phyloP scores from a whole-genome alignment of 1,140 invertebrate species.

The Brachionus manjavacas region DNA sequence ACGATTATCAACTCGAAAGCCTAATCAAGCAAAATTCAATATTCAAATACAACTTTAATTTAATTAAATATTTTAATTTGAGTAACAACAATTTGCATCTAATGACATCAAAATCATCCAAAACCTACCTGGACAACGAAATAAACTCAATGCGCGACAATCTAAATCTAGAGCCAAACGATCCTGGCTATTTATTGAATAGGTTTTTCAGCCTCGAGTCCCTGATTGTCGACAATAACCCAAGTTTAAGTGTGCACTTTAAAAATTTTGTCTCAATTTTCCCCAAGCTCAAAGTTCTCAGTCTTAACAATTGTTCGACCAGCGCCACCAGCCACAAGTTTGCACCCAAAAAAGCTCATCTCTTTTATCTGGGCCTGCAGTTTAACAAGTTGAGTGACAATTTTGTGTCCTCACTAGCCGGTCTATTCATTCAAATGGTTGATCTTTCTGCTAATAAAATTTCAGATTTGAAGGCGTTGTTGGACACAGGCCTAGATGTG shows the following conservation, averaged over 20 bases:
- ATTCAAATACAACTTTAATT: constrained; percentile 21
- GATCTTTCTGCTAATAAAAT: background rate
- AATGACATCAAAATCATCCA: background rate
- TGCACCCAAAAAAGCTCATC: background rate
- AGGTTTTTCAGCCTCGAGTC: background rate
- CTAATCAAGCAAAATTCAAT: constrained; percentile 18
- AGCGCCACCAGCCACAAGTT: background rate
- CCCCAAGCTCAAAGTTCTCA: background rate
- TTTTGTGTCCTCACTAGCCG: background rate
- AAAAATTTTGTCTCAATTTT: constrained; percentile 11
- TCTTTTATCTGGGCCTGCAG: background rate
- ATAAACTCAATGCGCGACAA: background rate
- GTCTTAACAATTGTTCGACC: background rate
- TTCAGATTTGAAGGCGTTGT: background rate
- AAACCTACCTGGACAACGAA: background rate
- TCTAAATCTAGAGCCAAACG: background rate
- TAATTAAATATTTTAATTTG: background rate
- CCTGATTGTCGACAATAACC: constrained; percentile 16
- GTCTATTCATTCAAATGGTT: background rate
- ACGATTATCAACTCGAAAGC: background rate
- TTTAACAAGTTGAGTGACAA: background rate
- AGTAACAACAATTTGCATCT: constrained; percentile 6
- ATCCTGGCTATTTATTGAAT: background rate
- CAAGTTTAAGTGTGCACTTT: background rate
- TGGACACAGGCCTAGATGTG: background rate